Evolutionary conservation across 2,113 vertebrate species (phyloP).

Genomic region (Conger conger): DNA sequence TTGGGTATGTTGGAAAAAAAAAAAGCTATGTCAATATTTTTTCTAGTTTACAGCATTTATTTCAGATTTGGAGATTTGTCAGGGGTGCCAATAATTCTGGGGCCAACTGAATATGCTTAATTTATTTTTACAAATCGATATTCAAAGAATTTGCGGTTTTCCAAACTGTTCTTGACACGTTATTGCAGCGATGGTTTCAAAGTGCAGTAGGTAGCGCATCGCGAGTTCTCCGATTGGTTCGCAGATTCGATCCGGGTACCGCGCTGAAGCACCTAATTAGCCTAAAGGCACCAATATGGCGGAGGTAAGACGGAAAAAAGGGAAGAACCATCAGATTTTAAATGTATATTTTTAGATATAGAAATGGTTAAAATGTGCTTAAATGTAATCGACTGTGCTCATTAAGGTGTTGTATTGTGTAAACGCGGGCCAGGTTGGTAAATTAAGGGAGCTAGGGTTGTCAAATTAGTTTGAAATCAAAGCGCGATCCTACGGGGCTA

Average conservation of each 20-base stretch:
- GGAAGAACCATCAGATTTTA: slow-evolving; percentile 74
- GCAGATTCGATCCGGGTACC: slow-evolving; percentile 86
- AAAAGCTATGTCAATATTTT: no score
- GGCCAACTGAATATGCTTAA: no score
- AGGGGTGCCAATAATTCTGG: no score
- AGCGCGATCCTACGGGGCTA: slow-evolving; percentile 73
- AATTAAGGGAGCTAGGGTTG: slow-evolving; percentile 35
- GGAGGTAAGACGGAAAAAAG: slow-evolving; percentile 93
- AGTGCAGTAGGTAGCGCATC: slow-evolving; percentile 39
- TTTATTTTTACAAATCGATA: neutral
- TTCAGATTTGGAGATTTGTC: no score
- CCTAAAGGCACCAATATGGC: slow-evolving; percentile 96
- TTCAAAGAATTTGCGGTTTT: neutral
- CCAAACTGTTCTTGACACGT: neutral
- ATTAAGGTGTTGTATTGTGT: slow-evolving; percentile 43
- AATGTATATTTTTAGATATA: slow-evolving; percentile 60
- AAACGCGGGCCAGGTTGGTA: slow-evolving; percentile 31
- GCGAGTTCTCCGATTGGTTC: slow-evolving; percentile 76
- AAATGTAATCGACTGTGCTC: slow-evolving; percentile 56
- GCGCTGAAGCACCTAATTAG: slow-evolving; percentile 80
- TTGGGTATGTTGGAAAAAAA: no score
- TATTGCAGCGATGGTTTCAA: neutral
- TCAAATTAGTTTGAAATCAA: slow-evolving; percentile 60
- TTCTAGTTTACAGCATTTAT: no score
- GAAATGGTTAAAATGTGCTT: slow-evolving; percentile 38